Percentiles rank a stretch among this genome's conserved stretches.
These are phyloP conservation scores for Drosophila pachea DNA, from an alignment of 1,140 invertebrate species.

Conservation along the genomic window DNA sequence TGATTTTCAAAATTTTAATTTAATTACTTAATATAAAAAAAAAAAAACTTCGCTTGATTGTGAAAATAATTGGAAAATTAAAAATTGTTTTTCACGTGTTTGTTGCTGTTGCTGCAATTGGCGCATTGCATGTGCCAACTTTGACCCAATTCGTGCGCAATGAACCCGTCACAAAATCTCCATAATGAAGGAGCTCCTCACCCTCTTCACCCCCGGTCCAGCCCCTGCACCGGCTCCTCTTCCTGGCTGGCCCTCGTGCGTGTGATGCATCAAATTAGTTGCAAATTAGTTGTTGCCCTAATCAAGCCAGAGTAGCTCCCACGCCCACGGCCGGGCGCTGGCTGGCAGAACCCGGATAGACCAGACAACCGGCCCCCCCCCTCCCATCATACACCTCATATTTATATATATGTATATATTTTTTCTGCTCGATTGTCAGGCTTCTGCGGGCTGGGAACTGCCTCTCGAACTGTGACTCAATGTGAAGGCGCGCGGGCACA, in stretches of 20 bases:
- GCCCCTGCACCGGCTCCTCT: neutral
- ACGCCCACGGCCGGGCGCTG: constrained; percentile 65
- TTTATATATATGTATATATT: neutral
- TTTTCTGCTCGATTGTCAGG: constrained; percentile 22
- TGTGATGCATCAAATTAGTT: constrained; percentile 61
- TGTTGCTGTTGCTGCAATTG: constrained; percentile 39
- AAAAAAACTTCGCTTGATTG: neutral
- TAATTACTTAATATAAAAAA: constrained; percentile 62
- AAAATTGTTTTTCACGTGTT: constrained; percentile 12
- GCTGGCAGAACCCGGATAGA: constrained; percentile 1
- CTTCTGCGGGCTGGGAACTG: constrained; percentile 33
- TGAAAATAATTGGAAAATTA: neutral
- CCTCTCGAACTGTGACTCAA: constrained; percentile 23
- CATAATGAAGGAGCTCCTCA: constrained; percentile 35
- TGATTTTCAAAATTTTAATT: constrained; percentile 61
- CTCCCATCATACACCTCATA: constrained; percentile 28
- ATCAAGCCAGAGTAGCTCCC: constrained; percentile 50
- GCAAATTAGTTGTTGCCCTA: constrained; percentile 42
- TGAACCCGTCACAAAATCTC: constrained; percentile 58
- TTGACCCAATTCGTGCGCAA: constrained; percentile 71
- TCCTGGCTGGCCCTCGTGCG: constrained; percentile 21
- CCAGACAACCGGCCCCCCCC: constrained; percentile 20
- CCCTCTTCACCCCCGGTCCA: neutral
- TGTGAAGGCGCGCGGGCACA: constrained; percentile 8
- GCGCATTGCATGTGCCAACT: constrained; percentile 51